Evolutionary conservation across 2,113 vertebrate genomes (phyloP).

Genomic region (Phyllostomus discolor): DNA sequence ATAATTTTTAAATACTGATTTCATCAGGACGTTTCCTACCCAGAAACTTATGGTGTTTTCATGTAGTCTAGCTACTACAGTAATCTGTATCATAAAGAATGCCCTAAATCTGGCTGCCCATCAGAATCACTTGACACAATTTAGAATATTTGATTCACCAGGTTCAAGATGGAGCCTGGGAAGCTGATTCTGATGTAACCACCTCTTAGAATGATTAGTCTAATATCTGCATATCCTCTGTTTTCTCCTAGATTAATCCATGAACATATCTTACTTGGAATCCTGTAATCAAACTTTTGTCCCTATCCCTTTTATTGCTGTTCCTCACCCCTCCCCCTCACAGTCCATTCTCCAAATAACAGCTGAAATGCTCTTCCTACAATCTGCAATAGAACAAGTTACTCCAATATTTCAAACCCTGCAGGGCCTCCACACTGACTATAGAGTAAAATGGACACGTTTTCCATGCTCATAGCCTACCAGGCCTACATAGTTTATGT

Average conservation of each 20-base stretch:
- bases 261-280: neutral
- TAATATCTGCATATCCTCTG: neutral
- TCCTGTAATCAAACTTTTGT: neutral
- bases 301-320: neutral
- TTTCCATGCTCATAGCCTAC: neutral
- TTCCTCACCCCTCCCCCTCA: neutral
- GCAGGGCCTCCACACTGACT: neutral
- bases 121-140: neutral
- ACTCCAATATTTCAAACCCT: neutral
- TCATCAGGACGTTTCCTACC: neutral
- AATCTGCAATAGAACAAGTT: neutral
- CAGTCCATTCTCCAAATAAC: neutral
- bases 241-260: neutral
- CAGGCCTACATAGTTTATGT: neutral
- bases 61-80: neutral
- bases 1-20: slow-evolving; percentile 15
- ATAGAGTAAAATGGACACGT: neutral
- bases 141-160: neutral
- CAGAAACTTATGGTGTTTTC: neutral
- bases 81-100: neutral
- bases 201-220: neutral
- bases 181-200: neutral
- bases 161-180: neutral
- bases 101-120: neutral
- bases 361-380: neutral